Conservation (phyloP, 1,140 invertebrate genomes). For the Heliconius congener region DNA sequence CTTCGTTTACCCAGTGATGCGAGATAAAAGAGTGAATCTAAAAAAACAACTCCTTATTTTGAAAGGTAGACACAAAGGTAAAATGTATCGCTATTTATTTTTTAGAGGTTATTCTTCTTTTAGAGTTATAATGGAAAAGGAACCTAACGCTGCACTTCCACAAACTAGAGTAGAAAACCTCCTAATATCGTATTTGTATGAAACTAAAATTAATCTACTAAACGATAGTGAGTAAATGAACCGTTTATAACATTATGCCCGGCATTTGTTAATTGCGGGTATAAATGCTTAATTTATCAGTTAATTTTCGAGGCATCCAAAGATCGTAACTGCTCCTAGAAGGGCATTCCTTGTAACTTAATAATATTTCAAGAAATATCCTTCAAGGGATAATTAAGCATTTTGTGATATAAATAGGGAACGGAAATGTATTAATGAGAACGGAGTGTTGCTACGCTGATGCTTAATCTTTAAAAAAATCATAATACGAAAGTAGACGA, state of each 20-base stretch:
- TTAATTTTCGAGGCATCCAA: constrained; percentile 30
- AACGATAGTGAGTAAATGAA: constrained; percentile 24
- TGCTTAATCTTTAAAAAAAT: no score
- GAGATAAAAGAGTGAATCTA: no score
- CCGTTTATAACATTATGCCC: constrained; percentile 30
- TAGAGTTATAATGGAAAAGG: background rate
- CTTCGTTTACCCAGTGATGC: no score
- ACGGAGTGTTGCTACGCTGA: no score
- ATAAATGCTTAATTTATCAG: constrained; percentile 35
- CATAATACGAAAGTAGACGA: no score
- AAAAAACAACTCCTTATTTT: no score
- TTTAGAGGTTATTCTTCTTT: no score
- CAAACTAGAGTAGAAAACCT: background rate
- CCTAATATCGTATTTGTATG: background rate
- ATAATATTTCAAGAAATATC: constrained; percentile 10
- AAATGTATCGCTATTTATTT: no score
- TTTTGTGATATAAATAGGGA: no score
- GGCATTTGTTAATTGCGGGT: constrained; percentile 34
- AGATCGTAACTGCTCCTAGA: constrained; percentile 29
- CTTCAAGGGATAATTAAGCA: no score
- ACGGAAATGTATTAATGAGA: no score
- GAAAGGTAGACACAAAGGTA: no score
- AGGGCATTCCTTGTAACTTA: constrained; percentile 20
- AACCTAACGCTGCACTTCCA: background rate
- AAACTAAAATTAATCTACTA: constrained; percentile 21